Conservation (phyloP, 2,797 vertebrate species). For the Anguilla pacifica region DNA sequence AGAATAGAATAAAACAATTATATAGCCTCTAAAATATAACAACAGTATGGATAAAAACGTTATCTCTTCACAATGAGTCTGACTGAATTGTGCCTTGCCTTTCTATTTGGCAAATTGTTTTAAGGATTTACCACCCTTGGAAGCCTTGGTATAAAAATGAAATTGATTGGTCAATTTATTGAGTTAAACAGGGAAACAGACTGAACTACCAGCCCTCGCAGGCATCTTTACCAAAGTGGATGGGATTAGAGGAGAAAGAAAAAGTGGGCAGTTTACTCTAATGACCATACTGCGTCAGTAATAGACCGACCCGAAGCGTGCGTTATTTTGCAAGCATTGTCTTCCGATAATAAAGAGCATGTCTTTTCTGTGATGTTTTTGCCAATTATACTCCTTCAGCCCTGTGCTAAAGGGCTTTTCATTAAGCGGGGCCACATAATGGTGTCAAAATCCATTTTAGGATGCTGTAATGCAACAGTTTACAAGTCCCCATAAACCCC, state of each 20-base stretch:
- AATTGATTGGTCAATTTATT: neutral
- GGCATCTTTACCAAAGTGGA: neutral
- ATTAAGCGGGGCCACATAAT: conserved; percentile 71
- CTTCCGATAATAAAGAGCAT: conserved; percentile 46
- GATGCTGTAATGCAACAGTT: conserved; percentile 79
- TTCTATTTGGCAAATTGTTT: neutral
- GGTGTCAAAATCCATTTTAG: conserved; percentile 79
- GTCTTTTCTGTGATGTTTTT: neutral
- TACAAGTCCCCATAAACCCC: conserved; percentile 79
- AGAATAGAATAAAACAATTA: too few relatives aligned
- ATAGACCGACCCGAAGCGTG: conserved; percentile 56
- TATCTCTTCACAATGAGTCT: too few relatives aligned
- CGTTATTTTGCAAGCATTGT: conserved; percentile 72
- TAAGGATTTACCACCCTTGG: neutral
- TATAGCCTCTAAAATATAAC: too few relatives aligned
- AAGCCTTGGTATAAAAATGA: neutral
- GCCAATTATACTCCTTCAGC: conserved; percentile 67
- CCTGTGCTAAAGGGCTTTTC: conserved; percentile 70
- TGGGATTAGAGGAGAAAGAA: conserved; percentile 18
- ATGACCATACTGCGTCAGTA: conserved; percentile 40
- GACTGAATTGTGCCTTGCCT: neutral
- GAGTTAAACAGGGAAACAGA: neutral
- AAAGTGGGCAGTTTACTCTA: conserved; percentile 52
- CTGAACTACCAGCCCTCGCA: neutral
- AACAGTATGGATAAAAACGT: too few relatives aligned